Evolutionary conservation across 2,113 vertebrate genomes (phyloP), one percentile per base, ranked within the genome.

Genomic region (Mirounga angustirostris): DNA sequence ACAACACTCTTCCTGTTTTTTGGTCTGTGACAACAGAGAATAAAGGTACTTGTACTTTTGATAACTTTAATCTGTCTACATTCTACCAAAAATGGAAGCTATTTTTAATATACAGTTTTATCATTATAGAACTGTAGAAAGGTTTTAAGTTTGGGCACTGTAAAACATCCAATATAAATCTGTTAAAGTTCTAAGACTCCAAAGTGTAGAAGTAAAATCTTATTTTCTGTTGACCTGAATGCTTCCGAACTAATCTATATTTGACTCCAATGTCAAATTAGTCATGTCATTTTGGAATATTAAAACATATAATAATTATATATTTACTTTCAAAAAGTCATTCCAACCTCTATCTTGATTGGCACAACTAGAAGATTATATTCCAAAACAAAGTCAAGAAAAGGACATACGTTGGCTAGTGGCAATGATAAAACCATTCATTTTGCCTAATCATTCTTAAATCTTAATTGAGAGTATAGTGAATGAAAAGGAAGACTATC

Each of bases 291-390:
- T 78, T 88, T 79, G 26, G 28, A 95, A 71, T 95, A 91, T 65
- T 95, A 82, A 93, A 94, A 71, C 58, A 1, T 71, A 80, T 18
- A 96, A 87, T 65, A 95, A 88, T 80, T 89, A 87, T 13, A 93
- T 28, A 87, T 43, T 93, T 80, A 96, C 91, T 81, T 90, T 96
- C 83, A 87, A 92, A 97, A 95, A 91, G 85, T 36, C 59, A 90
- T 89, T 87, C 67, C 94, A 46, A 91, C 76, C n/a, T 94, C 54
- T 87, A 56, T 40, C 84, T 84, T 84, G 36, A 92, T 8, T 82
- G 26, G n/a, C 71, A 76, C 63, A 90, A 90, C 26, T 71, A 54
- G 19, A 59, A 58, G n/a, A 78, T 63, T 74, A 96, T 58, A 67
- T 96, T 58, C 71, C 52, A 93, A 88, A 93, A 94, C 54, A 95